Conservation (phyloP, 2,888 invertebrate genomes). For the Ophion slaviceki region DNA sequence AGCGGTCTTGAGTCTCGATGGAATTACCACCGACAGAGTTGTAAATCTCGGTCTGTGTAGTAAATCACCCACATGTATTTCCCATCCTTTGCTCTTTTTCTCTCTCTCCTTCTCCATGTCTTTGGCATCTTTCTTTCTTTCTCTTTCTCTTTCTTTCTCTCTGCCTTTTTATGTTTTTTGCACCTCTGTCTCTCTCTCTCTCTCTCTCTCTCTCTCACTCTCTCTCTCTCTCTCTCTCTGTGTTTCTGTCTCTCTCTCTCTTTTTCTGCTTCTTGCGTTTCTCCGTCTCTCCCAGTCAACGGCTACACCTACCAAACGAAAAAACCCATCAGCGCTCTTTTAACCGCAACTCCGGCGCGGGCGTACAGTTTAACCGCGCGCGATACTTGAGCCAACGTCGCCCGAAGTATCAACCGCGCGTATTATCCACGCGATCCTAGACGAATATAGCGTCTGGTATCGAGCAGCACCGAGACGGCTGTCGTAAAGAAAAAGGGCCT, state of each 20-base stretch:
- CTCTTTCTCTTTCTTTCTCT: conserved; percentile 10
- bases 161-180: not conserved
- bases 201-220: conserved; percentile 1
- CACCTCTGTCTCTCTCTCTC: not conserved
- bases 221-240: conserved; percentile 7
- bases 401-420: not conserved
- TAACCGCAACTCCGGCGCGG: not conserved
- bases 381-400: not conserved
- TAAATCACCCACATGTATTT: conserved; percentile 67
- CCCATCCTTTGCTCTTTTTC: conserved; percentile 16
- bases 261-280: no score
- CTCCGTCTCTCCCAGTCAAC: not conserved
- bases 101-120: conserved; percentile 2
- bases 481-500: not conserved
- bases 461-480: not conserved
- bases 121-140: no score
- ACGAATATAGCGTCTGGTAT: no score
- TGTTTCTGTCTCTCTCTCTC: not conserved
- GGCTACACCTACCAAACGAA: conserved; percentile 3
- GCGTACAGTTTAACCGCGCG: not conserved
- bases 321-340: conserved; percentile 34
- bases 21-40: conserved; percentile 64
- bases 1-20: conserved; percentile 51
- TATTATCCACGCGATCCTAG: conserved; percentile 11
- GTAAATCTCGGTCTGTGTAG: conserved; percentile 69